Base-by-base conservation (phyloP, 2,888 invertebrate genomes). In the Apeira syringaria region DNA sequence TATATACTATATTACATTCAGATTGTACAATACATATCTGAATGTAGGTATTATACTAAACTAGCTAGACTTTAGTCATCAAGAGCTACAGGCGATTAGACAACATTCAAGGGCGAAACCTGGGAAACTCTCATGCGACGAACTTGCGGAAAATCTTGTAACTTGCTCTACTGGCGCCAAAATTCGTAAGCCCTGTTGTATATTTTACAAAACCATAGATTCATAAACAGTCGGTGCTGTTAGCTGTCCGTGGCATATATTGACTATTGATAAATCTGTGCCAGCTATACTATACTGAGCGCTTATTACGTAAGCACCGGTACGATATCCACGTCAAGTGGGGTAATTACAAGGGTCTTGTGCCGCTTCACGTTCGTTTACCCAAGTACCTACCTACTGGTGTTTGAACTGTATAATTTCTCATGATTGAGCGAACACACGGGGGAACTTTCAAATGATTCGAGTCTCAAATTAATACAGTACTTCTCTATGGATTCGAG, bases 321-420 rank as follows among this genome's bases (percentile, higher is more conserved):
- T 24, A 24, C 20, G 20, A 7, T 20, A 5, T 20, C 20, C 9
- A 36, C 22, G 18, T 11, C 0, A 25, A 45, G 33, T 11, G 30
- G 26, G 30, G 43, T 37, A 44, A 44, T 44, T 33, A 44, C 33
- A 44, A 33, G 33, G 37, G 32, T 13, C 43, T 32, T 27, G 36
- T 26, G n/a, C 30, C 31, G 35, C 34, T 41, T 35, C 34, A 15
- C 28, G 18, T 30, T 35, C 34, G 34, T 41, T 35, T 41, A 29
- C 20, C 20, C 7, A 20, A 20, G 20, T 20, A 20, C 20, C 20
- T 17, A 17, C 17, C n/a, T 20, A 20, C 34, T 35, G 27, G 28
- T 42, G 42, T 42, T 42, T 36, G 35, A 36, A 42, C 35, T 31
- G 42, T 42, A 42, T 42, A 42, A 42, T 42, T 35, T 35, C 30